Conservation (phyloP, 2,797 vertebrate genomes). For the Falco rusticolus region DNA sequence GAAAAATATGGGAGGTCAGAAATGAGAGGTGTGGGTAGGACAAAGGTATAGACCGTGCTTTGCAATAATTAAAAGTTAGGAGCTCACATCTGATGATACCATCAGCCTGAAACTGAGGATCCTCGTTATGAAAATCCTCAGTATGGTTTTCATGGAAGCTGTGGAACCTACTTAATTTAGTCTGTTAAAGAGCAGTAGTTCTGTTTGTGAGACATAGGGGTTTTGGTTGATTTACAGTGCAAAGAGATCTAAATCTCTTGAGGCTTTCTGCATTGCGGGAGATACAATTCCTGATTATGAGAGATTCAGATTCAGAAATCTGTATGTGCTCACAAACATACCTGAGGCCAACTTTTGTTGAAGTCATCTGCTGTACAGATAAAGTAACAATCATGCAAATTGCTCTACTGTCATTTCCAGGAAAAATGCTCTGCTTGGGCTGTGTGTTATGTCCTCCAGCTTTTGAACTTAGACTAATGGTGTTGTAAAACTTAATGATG, state of each 20-base stretch:
- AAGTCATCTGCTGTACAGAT: background rate
- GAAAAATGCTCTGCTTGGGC: background rate
- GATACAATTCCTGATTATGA: background rate
- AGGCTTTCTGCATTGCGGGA: background rate
- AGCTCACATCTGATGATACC: background rate
- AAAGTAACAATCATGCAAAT: background rate
- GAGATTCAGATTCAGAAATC: background rate
- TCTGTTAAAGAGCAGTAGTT: background rate
- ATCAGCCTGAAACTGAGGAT: background rate
- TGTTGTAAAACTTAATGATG: background rate
- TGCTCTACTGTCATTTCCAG: background rate
- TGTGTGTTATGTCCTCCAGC: background rate
- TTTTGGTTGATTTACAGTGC: background rate
- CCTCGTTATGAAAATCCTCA: background rate
- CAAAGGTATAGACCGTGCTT: background rate
- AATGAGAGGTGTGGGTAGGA: background rate
- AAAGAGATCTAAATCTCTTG: background rate
- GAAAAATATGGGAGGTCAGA: background rate
- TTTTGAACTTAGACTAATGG: background rate
- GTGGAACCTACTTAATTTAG: background rate
- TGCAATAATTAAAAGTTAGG: background rate
- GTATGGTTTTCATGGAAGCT: background rate
- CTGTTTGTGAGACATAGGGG: background rate
- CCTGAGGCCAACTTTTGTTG: background rate
- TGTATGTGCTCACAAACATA: background rate